Evolutionary conservation across 1,140 invertebrate species (phyloP).

Genomic region (Drosophila lowei): DNA sequence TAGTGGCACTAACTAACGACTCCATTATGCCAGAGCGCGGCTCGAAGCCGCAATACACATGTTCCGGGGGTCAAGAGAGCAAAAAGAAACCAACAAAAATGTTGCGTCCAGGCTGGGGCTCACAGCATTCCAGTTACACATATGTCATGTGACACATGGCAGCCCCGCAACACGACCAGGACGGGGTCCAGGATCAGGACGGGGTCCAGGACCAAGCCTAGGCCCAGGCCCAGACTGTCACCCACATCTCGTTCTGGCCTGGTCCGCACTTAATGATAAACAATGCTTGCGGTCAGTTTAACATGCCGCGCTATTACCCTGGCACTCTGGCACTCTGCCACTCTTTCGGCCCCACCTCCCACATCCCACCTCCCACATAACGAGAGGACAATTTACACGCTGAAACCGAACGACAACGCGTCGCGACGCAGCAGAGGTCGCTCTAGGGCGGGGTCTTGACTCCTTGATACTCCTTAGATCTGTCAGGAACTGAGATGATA

Average conservation of each 20-base stretch:
- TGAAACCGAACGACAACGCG: conserved; percentile 49
- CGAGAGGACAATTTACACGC: conserved; percentile 80
- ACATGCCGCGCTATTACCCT: conserved; percentile 80
- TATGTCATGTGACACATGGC: conserved; percentile 76
- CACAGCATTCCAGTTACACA: conserved; percentile 49
- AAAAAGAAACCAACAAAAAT: conserved; percentile 12
- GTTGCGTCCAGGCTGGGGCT: conserved; percentile 11
- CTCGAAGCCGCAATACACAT: conserved; percentile 62
- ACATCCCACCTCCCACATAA: conserved; percentile 47
- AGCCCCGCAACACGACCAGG: conserved; percentile 35
- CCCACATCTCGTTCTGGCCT: conserved; percentile 21
- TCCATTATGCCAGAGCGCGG: conserved; percentile 56
- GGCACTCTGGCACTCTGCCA: conserved; percentile 37
- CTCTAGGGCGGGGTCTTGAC: conserved; percentile 9
- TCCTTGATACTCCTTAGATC: conserved; percentile 26
- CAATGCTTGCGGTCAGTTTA: conserved; percentile 82
- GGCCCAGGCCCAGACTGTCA: neutral
- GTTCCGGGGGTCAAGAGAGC: conserved; percentile 28
- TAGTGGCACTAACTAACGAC: conserved; percentile 58
- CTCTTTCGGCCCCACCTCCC: conserved; percentile 3
- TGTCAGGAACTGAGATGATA: too few species aligned
- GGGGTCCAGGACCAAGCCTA: conserved; percentile 19
- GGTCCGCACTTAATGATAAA: conserved; percentile 76
- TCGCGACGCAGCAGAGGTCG: conserved; percentile 36
- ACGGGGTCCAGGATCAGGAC: conserved; percentile 40